A percentile compares a stretch with the other conserved stretches of the same genome.
Evolutionary conservation across 2,113 vertebrate species (phyloP).

Genomic region (Hipposideros armiger): DNA sequence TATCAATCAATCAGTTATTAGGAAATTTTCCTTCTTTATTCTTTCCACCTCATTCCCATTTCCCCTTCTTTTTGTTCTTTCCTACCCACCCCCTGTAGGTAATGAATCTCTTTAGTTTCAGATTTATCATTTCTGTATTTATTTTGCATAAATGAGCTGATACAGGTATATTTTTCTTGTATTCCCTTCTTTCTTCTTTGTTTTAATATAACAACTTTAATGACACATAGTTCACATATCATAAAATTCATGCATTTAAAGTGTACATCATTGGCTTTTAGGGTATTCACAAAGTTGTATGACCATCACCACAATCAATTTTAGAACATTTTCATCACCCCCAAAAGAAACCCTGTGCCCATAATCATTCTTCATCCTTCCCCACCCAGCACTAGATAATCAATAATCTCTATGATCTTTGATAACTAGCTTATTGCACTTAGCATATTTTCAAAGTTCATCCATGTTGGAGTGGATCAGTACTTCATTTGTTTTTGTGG

Average conservation of each 20-base stretch:
- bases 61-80: neutral
- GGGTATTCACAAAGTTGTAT: neutral
- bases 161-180: neutral
- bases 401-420: neutral
- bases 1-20: neutral
- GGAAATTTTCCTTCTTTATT: neutral
- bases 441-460: neutral
- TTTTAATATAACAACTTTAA: neutral
- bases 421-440: neutral
- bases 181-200: neutral
- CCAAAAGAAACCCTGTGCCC: neutral
- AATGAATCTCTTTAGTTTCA: neutral
- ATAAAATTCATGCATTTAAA: neutral
- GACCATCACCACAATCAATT: neutral
- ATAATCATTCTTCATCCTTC: neutral
- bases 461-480: neutral
- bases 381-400: neutral
- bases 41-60: neutral
- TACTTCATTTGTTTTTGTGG: neutral
- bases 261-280: neutral
- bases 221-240: neutral
- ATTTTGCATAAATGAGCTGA: neutral
- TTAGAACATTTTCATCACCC: neutral
- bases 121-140: neutral
- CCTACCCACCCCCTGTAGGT: neutral